Conservation (phyloP, 1,140 invertebrate genomes). For the Drosophila kanapiae region DNA sequence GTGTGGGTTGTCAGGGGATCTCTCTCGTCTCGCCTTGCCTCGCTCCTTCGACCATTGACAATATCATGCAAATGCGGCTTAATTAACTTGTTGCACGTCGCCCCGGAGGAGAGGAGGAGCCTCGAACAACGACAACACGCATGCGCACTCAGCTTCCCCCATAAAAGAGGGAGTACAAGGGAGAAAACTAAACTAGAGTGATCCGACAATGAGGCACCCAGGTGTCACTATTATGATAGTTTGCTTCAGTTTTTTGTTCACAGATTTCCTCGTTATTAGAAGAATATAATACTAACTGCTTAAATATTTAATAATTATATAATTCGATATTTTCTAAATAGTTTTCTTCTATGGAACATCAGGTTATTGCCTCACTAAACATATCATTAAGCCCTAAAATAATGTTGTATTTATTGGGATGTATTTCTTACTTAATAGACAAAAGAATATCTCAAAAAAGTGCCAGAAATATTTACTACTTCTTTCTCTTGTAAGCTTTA, state of each 20-base stretch:
- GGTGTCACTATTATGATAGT: too few species aligned
- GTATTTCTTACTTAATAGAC: too few species aligned
- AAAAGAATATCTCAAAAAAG: too few species aligned
- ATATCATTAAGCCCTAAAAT: background rate
- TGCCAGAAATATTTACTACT: background rate
- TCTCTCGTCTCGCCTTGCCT: constrained; percentile 1
- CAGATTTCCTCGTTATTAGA: too few species aligned
- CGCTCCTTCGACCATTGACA: constrained; percentile 24
- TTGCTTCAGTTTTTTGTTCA: too few species aligned
- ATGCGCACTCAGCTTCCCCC: constrained; percentile 65
- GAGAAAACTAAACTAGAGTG: background rate
- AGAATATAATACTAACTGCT: background rate
- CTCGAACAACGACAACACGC: constrained; percentile 62
- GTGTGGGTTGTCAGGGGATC: constrained; percentile 69
- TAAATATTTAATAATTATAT: background rate
- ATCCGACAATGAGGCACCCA: background rate
- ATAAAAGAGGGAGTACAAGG: constrained; percentile 1
- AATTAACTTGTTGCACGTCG: constrained; percentile 84
- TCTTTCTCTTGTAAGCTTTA: background rate
- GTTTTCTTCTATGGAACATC: background rate
- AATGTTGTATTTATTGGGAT: too few species aligned
- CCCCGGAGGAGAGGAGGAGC: constrained; percentile 40
- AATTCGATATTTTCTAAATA: background rate
- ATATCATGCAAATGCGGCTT: constrained; percentile 79
- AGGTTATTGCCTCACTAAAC: too few species aligned